These are phyloP conservation scores for Anoncus sp. DNA, from an alignment of 2,888 invertebrate species.

Conservation along the genomic window DNA sequence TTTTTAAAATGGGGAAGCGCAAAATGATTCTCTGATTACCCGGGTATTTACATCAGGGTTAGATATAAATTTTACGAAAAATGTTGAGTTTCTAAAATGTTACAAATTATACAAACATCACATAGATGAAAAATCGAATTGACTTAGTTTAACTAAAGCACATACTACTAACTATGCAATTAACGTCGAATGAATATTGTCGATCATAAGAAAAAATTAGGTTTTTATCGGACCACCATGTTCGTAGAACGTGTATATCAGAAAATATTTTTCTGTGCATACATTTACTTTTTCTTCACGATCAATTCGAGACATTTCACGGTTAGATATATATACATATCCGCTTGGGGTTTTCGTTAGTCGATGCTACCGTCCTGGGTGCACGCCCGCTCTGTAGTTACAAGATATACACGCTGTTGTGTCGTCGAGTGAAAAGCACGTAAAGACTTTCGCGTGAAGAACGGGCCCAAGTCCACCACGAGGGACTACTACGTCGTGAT, in stretches of 20 bases:
- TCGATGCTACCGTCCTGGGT: constrained; percentile 42
- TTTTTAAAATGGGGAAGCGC: too few relatives aligned
- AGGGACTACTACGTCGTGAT: not conserved
- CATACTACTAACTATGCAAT: too few relatives aligned
- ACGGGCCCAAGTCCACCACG: constrained; percentile 35
- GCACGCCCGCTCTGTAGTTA: constrained; percentile 29
- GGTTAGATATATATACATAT: not conserved
- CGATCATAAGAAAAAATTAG: too few relatives aligned
- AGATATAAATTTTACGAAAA: not conserved
- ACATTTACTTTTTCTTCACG: not conserved
- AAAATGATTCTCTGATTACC: too few relatives aligned
- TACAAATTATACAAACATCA: too few relatives aligned
- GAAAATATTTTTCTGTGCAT: not conserved
- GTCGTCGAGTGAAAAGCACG: constrained; percentile 47
- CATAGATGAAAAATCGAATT: too few relatives aligned
- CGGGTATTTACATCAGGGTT: too few relatives aligned
- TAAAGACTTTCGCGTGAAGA: constrained; percentile 54
- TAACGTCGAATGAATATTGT: too few relatives aligned
- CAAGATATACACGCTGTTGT: constrained; percentile 31
- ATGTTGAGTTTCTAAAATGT: too few relatives aligned
- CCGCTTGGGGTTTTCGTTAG: constrained; percentile 27
- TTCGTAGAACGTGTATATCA: not conserved
- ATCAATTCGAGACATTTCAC: not conserved
- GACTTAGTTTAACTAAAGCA: too few relatives aligned
- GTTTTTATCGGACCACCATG: too few relatives aligned